Evolutionary conservation across 92 coral and sea anemone species (phyloP).

Genomic region (Diadumene lineata): DNA sequence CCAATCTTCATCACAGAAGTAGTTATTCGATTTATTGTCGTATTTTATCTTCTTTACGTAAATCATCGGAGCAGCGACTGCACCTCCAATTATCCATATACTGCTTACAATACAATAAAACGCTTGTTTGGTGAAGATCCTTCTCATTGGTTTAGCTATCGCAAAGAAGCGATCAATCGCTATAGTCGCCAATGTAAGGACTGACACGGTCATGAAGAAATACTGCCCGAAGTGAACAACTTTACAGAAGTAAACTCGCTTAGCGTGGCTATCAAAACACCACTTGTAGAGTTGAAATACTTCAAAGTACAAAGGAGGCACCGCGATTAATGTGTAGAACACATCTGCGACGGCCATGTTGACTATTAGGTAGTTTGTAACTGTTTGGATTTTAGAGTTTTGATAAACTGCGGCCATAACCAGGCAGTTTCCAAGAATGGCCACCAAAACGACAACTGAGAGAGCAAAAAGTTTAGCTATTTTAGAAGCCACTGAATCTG

Average conservation of each 20-base stretch:
- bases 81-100: constrained; percentile 71
- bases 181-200: constrained; percentile 78
- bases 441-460: constrained; percentile 34
- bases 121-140: constrained; percentile 66
- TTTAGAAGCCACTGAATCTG: constrained; percentile 11
- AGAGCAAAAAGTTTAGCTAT: constrained; percentile 31
- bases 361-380: constrained; percentile 74
- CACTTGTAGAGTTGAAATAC: constrained; percentile 48
- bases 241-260: constrained; percentile 67
- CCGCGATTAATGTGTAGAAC: constrained; percentile 57
- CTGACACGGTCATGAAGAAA: constrained; percentile 72
- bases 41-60: constrained; percentile 49
- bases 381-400: constrained; percentile 61
- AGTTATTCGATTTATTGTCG: constrained; percentile 9
- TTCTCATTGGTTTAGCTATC: constrained; percentile 73
- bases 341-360: constrained; percentile 80
- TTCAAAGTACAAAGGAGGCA: constrained; percentile 57
- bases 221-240: constrained; percentile 71
- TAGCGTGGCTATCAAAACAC: constrained; percentile 43
- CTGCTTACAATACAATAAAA: constrained; percentile 45
- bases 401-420: constrained; percentile 64
- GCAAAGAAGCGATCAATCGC: constrained; percentile 93
- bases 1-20: constrained; percentile 75
- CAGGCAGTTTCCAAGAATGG: constrained; percentile 65
- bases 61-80: constrained; percentile 72